A percentile compares a stretch with the other conserved stretches of the same genome.
phyloP scores from a whole-genome alignment of 2,888 invertebrate genomes.

The Drosophila borealis region DNA sequence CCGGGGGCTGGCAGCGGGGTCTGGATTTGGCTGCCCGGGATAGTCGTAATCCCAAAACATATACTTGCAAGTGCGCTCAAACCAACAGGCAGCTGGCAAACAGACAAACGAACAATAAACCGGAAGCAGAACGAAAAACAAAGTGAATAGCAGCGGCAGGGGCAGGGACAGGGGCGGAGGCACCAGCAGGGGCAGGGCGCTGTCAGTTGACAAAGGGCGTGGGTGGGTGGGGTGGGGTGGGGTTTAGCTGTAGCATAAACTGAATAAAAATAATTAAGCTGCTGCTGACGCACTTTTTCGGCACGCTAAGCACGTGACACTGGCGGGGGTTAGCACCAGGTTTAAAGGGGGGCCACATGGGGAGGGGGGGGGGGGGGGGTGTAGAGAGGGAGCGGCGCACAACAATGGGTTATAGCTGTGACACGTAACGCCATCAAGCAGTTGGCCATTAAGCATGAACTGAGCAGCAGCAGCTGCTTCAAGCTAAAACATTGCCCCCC shows the following conservation, averaged over 20 bases:
- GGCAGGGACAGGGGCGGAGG: neutral
- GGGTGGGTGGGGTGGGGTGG: neutral
- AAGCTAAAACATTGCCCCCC: conserved; percentile 17
- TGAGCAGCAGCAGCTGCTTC: conserved; percentile 33
- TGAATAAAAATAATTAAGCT: conserved; percentile 77
- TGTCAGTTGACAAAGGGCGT: neutral
- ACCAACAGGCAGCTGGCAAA: conserved; percentile 48
- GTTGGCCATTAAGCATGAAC: conserved; percentile 56
- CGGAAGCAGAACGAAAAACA: conserved; percentile 67
- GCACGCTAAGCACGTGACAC: conserved; percentile 72
- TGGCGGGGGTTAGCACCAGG: neutral
- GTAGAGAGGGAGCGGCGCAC: neutral
- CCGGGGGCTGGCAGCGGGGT: neutral
- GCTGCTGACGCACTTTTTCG: conserved; percentile 78
- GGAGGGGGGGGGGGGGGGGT: neutral
- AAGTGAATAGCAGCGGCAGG: conserved; percentile 26
- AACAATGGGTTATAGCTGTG: conserved; percentile 57
- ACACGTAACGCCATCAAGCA: conserved; percentile 61
- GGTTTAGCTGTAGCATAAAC: conserved; percentile 41
- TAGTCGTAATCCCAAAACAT: conserved; percentile 74
- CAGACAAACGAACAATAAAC: conserved; percentile 62
- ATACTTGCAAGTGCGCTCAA: conserved; percentile 73
- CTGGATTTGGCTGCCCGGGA: conserved; percentile 11
- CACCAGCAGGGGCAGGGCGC: conserved; percentile 3
- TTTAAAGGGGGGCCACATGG: neutral